Evolutionary conservation across 2,888 invertebrate species (phyloP).

Genomic region (Micoletzkya japonica): DNA sequence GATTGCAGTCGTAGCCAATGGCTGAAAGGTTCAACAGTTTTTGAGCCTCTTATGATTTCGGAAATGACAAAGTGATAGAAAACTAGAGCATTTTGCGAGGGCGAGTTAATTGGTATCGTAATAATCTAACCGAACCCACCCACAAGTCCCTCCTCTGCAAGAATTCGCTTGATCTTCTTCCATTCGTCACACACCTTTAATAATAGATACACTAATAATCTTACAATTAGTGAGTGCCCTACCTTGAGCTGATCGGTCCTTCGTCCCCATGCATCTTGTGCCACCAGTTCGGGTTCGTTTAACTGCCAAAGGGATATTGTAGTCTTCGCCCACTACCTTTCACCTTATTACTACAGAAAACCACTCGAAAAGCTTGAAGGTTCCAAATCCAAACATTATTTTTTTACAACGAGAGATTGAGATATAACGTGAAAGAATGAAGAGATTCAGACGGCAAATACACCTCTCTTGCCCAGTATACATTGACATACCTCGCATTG

Average conservation of each 20-base stretch:
- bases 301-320: slow-evolving; percentile 63
- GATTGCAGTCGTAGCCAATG: slow-evolving; percentile 49
- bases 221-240: neutral
- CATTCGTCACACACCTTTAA: slow-evolving; percentile 68
- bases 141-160: slow-evolving; percentile 70
- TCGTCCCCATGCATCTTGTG: slow-evolving; percentile 70
- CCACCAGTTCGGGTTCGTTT: slow-evolving; percentile 67
- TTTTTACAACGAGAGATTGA: neutral
- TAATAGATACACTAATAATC: neutral
- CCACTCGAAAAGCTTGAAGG: too few species aligned
- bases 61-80: slow-evolving; percentile 39
- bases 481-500: slow-evolving; percentile 19
- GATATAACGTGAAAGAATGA: neutral
- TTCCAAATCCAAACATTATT: neutral
- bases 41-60: too few species aligned
- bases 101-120: too few species aligned
- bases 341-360: too few species aligned
- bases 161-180: slow-evolving; percentile 68
- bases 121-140: too few species aligned
- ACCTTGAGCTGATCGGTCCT: slow-evolving; percentile 43
- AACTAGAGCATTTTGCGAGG: too few species aligned
- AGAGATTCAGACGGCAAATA: neutral
- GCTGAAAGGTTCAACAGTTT: too few species aligned
- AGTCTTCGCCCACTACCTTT: too few species aligned
- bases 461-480: neutral